Conservation (phyloP, 2,113 vertebrate species). For the Salminus brasiliensis region DNA sequence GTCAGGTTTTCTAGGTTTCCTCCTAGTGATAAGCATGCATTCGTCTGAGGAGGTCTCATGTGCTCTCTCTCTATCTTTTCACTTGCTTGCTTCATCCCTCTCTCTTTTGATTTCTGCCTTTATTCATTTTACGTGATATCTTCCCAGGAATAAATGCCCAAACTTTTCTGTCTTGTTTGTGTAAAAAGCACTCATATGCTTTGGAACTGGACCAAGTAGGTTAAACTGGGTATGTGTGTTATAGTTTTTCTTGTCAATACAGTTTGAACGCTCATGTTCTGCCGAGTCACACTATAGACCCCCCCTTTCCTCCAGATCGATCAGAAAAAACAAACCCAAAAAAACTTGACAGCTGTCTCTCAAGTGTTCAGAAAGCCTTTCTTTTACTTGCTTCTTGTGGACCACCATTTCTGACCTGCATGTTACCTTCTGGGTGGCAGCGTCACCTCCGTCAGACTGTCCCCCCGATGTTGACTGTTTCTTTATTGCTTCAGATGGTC, state of each 20-base stretch:
- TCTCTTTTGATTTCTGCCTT: constrained; percentile 61
- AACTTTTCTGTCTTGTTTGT: constrained; percentile 81
- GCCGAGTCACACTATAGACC: constrained; percentile 68
- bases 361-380: constrained; percentile 61
- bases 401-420: constrained; percentile 66
- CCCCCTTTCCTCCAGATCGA: constrained; percentile 66
- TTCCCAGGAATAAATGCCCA: constrained; percentile 77
- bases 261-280: constrained; percentile 74
- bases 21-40: constrained; percentile 68
- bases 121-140: constrained; percentile 70
- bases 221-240: constrained; percentile 80
- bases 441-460: constrained; percentile 62
- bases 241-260: constrained; percentile 79
- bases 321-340: too few relatives aligned
- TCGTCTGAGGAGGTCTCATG: constrained; percentile 61
- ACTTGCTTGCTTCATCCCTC: constrained; percentile 54
- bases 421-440: constrained; percentile 72
- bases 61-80: constrained; percentile 61
- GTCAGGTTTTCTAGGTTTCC: constrained; percentile 36
- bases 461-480: constrained; percentile 53
- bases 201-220: constrained; percentile 83
- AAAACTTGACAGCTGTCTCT: constrained; percentile 57
- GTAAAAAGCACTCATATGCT: constrained; percentile 83
- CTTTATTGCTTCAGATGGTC: constrained; percentile 44
- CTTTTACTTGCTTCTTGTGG: constrained; percentile 55